phyloP scores from a whole-genome alignment of 2,113 vertebrate genomes.

The Aythya baeri region DNA sequence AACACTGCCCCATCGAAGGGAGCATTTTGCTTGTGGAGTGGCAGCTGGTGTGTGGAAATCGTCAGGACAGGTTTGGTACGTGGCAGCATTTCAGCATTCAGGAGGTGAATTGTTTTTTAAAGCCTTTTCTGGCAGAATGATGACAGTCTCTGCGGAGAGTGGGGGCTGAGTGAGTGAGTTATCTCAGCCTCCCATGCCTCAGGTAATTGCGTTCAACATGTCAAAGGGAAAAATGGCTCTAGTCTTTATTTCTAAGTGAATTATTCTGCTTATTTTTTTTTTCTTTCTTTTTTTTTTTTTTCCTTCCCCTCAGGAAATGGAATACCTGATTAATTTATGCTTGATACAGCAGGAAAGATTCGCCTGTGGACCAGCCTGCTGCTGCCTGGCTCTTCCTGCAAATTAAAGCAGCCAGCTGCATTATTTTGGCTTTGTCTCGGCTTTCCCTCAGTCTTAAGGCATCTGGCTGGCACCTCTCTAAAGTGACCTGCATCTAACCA shows the following conservation, averaged over 20 bases:
- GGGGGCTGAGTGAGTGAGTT: constrained; percentile 18
- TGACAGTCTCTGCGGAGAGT: constrained; percentile 21
- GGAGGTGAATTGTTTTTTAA: constrained; percentile 15
- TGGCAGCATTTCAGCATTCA: neutral
- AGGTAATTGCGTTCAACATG: constrained; percentile 33
- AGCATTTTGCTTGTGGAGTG: neutral
- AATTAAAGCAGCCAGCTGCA: neutral
- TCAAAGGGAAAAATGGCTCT: constrained; percentile 24
- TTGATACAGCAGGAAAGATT: constrained; percentile 12
- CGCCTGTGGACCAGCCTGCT: neutral
- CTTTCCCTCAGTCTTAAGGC: neutral
- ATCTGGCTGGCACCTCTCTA: neutral
- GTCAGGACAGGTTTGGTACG: neutral
- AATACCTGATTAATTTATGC: constrained; percentile 46
- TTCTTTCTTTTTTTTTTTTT: neutral
- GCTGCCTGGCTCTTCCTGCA: neutral
- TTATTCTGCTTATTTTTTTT: neutral
- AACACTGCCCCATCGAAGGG: neutral
- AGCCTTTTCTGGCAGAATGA: constrained; percentile 43
- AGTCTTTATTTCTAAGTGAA: constrained; percentile 17
- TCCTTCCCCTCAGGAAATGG: neutral
- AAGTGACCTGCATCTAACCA: neutral
- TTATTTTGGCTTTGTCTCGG: neutral
- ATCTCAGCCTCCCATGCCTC: constrained; percentile 33
- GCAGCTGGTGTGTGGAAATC: neutral